phyloP scores from a whole-genome alignment of 1,140 invertebrate genomes.

The Lucilia cuprina region DNA sequence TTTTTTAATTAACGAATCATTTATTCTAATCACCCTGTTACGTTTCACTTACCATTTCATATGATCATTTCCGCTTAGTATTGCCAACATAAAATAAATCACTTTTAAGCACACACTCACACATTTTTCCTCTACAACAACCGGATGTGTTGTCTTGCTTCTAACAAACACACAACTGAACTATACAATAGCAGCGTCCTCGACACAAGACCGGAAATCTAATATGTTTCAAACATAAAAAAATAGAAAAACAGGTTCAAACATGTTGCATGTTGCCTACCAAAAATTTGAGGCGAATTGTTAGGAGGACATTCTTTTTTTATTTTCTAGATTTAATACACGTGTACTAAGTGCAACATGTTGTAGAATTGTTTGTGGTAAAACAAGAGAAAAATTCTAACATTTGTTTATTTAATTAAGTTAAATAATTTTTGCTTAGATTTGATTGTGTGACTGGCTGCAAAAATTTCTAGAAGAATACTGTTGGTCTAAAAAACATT shows the following conservation, averaged over 20 bases:
- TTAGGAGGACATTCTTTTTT: neutral
- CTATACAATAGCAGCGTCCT: neutral
- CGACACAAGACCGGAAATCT: neutral
- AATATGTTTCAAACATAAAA: neutral
- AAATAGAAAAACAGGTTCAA: neutral
- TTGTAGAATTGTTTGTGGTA: neutral
- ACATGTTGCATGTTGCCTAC: neutral
- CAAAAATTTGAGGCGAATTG: neutral
- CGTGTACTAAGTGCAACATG: slow-evolving; percentile 18
- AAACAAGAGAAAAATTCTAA: neutral
- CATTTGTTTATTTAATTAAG: neutral
- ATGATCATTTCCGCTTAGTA: slow-evolving; percentile 1
- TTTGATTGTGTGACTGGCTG: neutral
- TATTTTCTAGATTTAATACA: neutral
- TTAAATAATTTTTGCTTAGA: neutral
- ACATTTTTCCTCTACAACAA: slow-evolving; percentile 19
- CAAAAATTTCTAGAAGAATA: neutral
- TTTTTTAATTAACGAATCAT: too few species aligned
- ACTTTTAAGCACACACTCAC: neutral
- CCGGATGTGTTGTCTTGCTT: slow-evolving; percentile 20
- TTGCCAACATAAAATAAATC: neutral
- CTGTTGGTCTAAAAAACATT: neutral
- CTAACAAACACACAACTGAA: slow-evolving; percentile 12
- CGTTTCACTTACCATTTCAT: neutral
- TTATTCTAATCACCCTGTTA: neutral